phyloP scores from a whole-genome alignment of 2,888 invertebrate species.

The Orthonevra nobilis region DNA sequence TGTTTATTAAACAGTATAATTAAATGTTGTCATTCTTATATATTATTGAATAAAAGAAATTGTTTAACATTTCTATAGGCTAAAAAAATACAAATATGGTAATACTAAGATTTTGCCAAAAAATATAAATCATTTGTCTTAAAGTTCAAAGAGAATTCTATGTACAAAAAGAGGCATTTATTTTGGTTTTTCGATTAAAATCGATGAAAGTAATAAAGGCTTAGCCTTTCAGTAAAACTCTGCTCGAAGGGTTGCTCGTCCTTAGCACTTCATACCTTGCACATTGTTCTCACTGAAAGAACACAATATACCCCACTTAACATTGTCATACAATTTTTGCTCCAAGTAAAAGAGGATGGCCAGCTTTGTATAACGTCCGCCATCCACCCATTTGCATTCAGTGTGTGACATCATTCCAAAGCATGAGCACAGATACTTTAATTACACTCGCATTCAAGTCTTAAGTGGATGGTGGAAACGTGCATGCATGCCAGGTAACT shows the following conservation, averaged over 20 bases:
- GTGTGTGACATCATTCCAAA: slow-evolving; percentile 55
- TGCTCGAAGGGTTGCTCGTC: too few species aligned
- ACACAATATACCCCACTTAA: slow-evolving; percentile 51
- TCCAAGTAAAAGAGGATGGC: background rate
- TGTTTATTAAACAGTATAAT: too few species aligned
- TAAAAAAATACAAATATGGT: too few species aligned
- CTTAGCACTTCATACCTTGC: slow-evolving; percentile 11
- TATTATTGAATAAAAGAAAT: too few species aligned
- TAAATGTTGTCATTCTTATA: too few species aligned
- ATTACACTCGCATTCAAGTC: slow-evolving; percentile 64
- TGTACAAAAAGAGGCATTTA: too few species aligned
- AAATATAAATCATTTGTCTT: too few species aligned
- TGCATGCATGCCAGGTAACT: slow-evolving; percentile 67
- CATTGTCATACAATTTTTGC: slow-evolving; percentile 47
- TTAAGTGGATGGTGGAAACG: slow-evolving; percentile 64
- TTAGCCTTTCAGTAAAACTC: too few species aligned
- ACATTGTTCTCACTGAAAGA: slow-evolving; percentile 29
- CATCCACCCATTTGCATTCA: slow-evolving; percentile 26
- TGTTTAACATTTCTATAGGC: too few species aligned
- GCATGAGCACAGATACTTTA: slow-evolving; percentile 59
- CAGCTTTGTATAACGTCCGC: background rate
- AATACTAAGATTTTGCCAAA: too few species aligned
- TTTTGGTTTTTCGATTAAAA: too few species aligned
- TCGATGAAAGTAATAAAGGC: slow-evolving; percentile 30
- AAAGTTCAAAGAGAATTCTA: too few species aligned